Evolutionary conservation across 1,140 invertebrate genomes (phyloP).

Genomic region (Brachionus calyciflorus): DNA sequence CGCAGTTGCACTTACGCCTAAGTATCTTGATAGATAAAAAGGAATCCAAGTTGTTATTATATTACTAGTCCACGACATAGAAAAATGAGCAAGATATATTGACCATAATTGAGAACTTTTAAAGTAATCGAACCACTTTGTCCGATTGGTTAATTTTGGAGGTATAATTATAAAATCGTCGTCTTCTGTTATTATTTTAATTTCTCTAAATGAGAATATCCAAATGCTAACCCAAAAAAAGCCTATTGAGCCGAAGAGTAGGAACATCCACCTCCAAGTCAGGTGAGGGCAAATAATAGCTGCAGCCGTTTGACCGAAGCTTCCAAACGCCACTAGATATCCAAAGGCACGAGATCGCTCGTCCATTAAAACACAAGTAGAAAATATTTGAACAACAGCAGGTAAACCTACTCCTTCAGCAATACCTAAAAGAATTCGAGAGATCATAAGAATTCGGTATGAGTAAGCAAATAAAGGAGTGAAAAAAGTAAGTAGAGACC

Average conservation of each 20-base stretch:
- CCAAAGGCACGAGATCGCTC: constrained; percentile 74
- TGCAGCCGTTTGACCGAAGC: constrained; percentile 73
- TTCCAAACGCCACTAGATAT: constrained; percentile 72
- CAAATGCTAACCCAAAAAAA: constrained; percentile 71
- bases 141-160: constrained; percentile 60
- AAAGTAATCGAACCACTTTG: constrained; percentile 70
- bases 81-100: constrained; percentile 75
- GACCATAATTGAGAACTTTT: constrained; percentile 73
- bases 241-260: constrained; percentile 70
- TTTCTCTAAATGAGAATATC: constrained; percentile 66
- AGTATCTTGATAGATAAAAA: constrained; percentile 69
- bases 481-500: constrained; percentile 73
- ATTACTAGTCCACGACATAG: constrained; percentile 80
- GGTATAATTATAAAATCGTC: constrained; percentile 49
- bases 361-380: constrained; percentile 71
- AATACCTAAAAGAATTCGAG: constrained; percentile 70
- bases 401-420: constrained; percentile 77
- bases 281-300: constrained; percentile 68
- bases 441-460: constrained; percentile 65
- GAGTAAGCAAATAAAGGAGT: constrained; percentile 71
- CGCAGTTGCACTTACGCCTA: constrained; percentile 70
- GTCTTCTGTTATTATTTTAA: constrained; percentile 62
- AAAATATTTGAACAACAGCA: constrained; percentile 76
- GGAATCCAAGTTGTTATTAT: constrained; percentile 81
- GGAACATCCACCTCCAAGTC: constrained; percentile 71